These are phyloP conservation scores for Ivindomyrus marchei DNA, from an alignment of 2,113 vertebrate genomes.

Conservation along the genomic window DNA sequence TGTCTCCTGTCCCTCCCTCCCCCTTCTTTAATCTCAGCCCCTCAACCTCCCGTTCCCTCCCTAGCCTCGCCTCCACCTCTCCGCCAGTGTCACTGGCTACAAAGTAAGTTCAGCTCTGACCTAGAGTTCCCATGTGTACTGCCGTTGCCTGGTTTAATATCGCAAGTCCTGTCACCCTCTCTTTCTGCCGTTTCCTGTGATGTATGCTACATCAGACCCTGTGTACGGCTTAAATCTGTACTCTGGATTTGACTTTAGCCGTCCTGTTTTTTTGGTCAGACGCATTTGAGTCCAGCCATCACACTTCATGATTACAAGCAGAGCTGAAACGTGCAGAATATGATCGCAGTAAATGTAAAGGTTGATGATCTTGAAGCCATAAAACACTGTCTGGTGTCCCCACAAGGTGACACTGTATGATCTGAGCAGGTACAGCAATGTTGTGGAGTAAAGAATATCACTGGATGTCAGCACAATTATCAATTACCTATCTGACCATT, in stretches of 20 bases:
- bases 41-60: background rate
- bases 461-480: background rate
- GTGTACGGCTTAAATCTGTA: background rate
- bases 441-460: background rate
- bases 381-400: background rate
- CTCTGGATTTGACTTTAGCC: background rate
- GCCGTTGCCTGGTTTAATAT: background rate
- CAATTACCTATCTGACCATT: background rate
- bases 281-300: background rate
- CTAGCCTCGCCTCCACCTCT: background rate
- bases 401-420: background rate
- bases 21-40: background rate
- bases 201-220: background rate
- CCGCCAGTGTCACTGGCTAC: background rate
- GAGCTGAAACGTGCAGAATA: background rate
- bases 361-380: background rate
- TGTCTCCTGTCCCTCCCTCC: background rate
- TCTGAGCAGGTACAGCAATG: background rate
- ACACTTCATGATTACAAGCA: background rate
- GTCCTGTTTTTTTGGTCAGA: background rate
- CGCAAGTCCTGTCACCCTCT: background rate
- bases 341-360: background rate
- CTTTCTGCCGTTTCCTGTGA: background rate
- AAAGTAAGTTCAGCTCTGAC: background rate
- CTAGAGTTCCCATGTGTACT: background rate